Evolutionary conservation across 2,113 vertebrate genomes (phyloP).

Genomic region (Heterocephalus glaber): DNA sequence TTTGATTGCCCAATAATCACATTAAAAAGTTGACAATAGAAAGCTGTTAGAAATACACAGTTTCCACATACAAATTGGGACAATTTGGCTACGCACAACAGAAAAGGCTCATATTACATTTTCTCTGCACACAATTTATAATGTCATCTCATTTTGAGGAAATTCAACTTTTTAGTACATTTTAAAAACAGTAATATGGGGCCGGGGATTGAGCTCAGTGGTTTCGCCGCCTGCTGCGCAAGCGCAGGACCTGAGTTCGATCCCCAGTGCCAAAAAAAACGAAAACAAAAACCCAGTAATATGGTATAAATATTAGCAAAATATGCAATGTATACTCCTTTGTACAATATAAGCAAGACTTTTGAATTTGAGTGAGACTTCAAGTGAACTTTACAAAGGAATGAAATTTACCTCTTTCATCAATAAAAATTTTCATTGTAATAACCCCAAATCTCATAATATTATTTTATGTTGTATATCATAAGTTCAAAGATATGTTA

Average conservation of each 20-base stretch:
- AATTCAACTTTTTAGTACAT: not conserved
- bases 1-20: not conserved
- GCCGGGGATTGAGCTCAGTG: too few relatives aligned
- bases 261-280: too few relatives aligned
- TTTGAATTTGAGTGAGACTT: not conserved
- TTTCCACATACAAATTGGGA: not conserved
- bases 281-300: too few relatives aligned
- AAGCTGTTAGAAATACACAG: not conserved
- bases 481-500: conserved; percentile 5
- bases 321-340: not conserved
- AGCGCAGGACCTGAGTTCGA: too few relatives aligned
- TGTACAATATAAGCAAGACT: conserved; percentile 1
- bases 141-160: not conserved
- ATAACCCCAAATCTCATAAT: not conserved
- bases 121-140: not conserved
- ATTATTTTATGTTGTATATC: not conserved
- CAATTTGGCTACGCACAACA: not conserved
- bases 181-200: not conserved
- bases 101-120: not conserved
- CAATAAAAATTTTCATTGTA: conserved; percentile 44
- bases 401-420: conserved; percentile 38
- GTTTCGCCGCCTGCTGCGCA: too few relatives aligned
- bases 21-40: not conserved
- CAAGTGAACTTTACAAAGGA: conserved; percentile 51
- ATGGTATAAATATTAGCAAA: conserved; percentile 5